Conservation (phyloP, 2,888 invertebrate genomes). For the Petrolisthes cinctipes region DNA sequence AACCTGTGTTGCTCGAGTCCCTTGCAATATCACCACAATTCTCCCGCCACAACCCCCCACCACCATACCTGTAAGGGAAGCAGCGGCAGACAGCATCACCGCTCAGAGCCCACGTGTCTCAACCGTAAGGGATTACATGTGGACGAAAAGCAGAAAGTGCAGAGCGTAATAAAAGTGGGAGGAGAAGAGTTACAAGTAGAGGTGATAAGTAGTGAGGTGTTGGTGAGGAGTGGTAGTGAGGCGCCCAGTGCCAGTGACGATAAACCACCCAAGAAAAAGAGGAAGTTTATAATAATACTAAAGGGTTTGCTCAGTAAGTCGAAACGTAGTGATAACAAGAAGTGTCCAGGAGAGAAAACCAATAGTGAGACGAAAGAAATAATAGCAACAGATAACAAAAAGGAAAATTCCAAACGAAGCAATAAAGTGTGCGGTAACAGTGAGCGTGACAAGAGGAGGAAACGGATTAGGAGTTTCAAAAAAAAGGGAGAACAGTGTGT, state of each 20-base stretch:
- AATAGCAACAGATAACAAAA: not conserved
- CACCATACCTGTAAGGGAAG: not conserved
- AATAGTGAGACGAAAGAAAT: not conserved
- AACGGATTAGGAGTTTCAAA: constrained; percentile 1
- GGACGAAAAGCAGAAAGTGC: constrained; percentile 25
- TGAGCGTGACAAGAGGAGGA: not conserved
- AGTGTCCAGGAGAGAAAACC: constrained; percentile 17
- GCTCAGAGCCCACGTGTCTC: not conserved
- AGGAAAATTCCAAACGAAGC: not conserved
- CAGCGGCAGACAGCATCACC: not conserved
- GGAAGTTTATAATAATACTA: constrained; percentile 47
- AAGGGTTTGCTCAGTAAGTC: constrained; percentile 49
- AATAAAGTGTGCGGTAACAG: not conserved
- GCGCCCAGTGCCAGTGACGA: not conserved
- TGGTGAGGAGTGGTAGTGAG: constrained; percentile 23
- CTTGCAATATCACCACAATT: not conserved
- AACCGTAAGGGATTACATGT: not conserved
- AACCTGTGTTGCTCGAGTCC: constrained; percentile 3
- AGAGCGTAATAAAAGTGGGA: constrained; percentile 41
- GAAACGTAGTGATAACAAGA: constrained; percentile 37
- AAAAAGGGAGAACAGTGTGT: not conserved
- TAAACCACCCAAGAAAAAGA: constrained; percentile 29
- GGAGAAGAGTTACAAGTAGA: constrained; percentile 38
- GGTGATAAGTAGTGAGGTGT: constrained; percentile 39
- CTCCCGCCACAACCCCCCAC: constrained; percentile 10